Conservation (phyloP, 2,113 vertebrate genomes). For the Manacus vitellinus region DNA sequence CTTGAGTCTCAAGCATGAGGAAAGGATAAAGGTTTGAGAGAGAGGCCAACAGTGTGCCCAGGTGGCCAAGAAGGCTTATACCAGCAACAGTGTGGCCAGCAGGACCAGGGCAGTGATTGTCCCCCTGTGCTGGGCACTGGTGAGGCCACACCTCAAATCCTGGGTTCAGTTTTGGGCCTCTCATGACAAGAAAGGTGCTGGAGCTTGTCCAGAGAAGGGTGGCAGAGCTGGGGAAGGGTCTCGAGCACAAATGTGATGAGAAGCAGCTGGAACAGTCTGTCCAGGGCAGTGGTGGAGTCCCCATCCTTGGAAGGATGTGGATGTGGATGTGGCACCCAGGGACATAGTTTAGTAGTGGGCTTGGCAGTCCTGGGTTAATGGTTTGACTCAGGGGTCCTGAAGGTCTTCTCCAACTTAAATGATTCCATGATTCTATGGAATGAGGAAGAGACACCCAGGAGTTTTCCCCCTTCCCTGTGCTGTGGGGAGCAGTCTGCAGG, state of each 20-base stretch:
- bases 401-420: background rate
- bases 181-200: background rate
- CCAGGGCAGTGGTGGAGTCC: background rate
- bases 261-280: background rate
- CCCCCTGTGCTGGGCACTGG: background rate
- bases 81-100: background rate
- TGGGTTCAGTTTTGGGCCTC: background rate
- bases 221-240: background rate
- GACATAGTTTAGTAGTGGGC: background rate
- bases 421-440: background rate
- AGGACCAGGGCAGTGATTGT: background rate
- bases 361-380: background rate
- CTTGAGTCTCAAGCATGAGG: fast-evolving
- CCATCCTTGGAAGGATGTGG: background rate
- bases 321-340: background rate
- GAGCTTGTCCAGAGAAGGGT: background rate
- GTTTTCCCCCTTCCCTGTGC: background rate
- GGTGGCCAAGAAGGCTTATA: background rate
- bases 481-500: background rate
- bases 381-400: background rate
- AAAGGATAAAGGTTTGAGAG: background rate
- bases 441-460: background rate
- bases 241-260: background rate
- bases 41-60: background rate
- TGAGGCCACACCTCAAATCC: background rate